A percentile compares a stretch with the other conserved stretches of the same genome.
Evolutionary conservation across 2,113 vertebrate genomes (phyloP).

Genomic region (Mustelus asterias): DNA sequence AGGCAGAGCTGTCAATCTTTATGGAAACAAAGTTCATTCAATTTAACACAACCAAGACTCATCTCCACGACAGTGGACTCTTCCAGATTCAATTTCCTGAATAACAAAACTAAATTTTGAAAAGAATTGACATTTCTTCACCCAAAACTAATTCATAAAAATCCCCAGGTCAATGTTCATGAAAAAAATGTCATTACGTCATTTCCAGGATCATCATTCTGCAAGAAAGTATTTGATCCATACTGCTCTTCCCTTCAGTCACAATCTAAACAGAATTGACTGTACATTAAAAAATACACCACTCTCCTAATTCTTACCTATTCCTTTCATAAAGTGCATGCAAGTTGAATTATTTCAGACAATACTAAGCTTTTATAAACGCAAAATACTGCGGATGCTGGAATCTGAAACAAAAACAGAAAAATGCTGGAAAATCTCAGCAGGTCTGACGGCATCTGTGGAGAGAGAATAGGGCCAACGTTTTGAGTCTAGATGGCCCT

Average conservation of each 20-base stretch:
- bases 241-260: background rate
- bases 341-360: no score
- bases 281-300: no score
- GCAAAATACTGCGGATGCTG: no score
- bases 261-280: no score
- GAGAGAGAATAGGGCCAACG: no score
- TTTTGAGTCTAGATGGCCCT: no score
- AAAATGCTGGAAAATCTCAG: no score
- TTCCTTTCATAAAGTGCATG: no score
- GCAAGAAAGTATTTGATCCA: background rate
- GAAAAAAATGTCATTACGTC: background rate
- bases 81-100: background rate
- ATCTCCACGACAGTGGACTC: background rate
- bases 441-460: no score
- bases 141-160: background rate
- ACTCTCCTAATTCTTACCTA: no score
- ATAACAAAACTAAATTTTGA: background rate
- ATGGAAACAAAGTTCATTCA: background rate
- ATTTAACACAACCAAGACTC: background rate
- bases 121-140: background rate
- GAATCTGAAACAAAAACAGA: no score
- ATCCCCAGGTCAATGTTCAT: background rate
- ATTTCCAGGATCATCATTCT: background rate
- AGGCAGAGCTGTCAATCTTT: slow-evolving; percentile 8
- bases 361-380: no score